Base-by-base conservation (phyloP, 2,888 invertebrate genomes). In the Acronicta psi region DNA sequence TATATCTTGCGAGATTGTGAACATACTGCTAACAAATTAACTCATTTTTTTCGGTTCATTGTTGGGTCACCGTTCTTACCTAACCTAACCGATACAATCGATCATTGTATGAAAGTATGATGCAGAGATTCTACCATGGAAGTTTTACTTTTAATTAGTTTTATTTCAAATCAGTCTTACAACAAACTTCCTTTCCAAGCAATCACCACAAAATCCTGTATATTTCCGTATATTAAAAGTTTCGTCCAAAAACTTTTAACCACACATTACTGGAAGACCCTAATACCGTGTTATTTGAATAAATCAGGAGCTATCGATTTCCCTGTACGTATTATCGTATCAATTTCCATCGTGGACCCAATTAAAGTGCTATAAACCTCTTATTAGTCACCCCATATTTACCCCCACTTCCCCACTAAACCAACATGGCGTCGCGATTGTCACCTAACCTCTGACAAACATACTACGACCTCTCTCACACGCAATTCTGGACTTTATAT, bases 351-450 rank as follows among this genome's bases (percentile, higher is more conserved):
- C 80, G 78, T 43, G 78, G 80, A 88, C 85, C 92, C 93, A 93
- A 93, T 94, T 94, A 92, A 90, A 90, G 83, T 85, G 79, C 83
- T 81, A 87, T 92, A 90, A 93, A 91, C 89, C 90, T 84, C 89
- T 90, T 91, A 91, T 88, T 90, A 92, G 85, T 85, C 90, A 88
- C 91, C 92, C 92, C 84, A 83, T 82, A 78, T 70, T 73, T 58
- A 77, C 75, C 87, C 90, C 88, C 85, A 73, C 83, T 75, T 76
- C 84, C 82, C 83, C 59, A 83, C 87, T 88, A 90, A 91, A 90
- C 88, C 92, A 94, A 93, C 89, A 94, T 94, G 93, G 93, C 93
- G 91, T 88, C 89, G 87, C 83, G 83, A 87, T 92, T 93, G 92
- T 93, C 93, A 93, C 93, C 92, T 94, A 87, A 76, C 84, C 83